Conservation (phyloP, 2,113 vertebrate species). For the Macquaria ambigua region DNA sequence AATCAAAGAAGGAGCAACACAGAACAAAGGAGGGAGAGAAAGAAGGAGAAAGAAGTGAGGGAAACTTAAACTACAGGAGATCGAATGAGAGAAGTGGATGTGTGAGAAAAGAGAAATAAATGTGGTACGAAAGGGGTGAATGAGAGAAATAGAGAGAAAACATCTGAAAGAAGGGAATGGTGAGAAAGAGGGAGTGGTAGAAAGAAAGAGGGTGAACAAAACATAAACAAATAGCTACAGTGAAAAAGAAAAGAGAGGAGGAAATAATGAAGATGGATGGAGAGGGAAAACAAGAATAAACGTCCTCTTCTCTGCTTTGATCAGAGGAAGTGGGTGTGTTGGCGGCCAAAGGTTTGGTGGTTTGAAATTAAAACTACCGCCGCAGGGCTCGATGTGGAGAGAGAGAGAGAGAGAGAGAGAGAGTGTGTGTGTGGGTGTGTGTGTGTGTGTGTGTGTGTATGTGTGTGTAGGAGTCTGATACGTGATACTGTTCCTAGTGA, state of each 20-base stretch:
- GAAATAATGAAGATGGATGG: conserved; percentile 52
- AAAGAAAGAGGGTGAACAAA: conserved; percentile 5
- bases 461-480: conserved; percentile 24
- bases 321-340: conserved; percentile 54
- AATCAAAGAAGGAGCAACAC: conserved; percentile 52
- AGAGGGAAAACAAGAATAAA: conserved; percentile 40
- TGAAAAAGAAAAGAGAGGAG: conserved; percentile 12
- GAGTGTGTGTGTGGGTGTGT: not conserved
- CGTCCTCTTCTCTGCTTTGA: conserved; percentile 31
- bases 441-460: not conserved
- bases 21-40: conserved; percentile 46
- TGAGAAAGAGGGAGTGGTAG: not conserved
- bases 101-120: not conserved
- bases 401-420: not conserved
- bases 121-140: not conserved
- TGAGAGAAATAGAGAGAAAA: conserved; percentile 4
- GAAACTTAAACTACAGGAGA: not conserved
- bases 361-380: conserved; percentile 66
- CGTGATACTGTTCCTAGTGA: conserved; percentile 30
- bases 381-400: conserved; percentile 14
- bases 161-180: not conserved
- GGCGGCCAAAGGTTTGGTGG: conserved; percentile 33
- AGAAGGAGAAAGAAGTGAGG: not conserved
- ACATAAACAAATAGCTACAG: conserved; percentile 4
- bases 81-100: conserved; percentile 1